These are phyloP conservation scores for Helicoverpa armigera DNA, from an alignment of 1,140 invertebrate species.

Conservation along the genomic window DNA sequence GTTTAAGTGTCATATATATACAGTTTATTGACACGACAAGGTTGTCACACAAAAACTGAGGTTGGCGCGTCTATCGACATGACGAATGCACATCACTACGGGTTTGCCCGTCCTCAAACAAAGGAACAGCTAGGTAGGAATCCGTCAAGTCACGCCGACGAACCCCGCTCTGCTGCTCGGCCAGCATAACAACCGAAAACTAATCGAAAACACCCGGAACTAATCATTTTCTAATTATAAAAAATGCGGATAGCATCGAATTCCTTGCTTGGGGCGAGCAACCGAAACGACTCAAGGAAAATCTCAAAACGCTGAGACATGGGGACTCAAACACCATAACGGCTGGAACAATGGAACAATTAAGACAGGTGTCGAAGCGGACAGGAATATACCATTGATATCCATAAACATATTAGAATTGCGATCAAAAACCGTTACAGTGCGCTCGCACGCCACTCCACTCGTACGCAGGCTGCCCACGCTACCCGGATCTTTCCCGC, in stretches of 20 bases:
- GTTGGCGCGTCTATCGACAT: slow-evolving; percentile 57
- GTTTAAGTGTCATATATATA: slow-evolving; percentile 13
- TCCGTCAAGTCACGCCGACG: slow-evolving; percentile 79
- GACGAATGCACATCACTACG: slow-evolving; percentile 62
- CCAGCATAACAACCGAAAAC: slow-evolving; percentile 73
- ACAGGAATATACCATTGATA: slow-evolving; percentile 22
- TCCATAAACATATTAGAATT: slow-evolving; percentile 40
- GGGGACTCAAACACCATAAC: slow-evolving; percentile 45
- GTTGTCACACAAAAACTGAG: slow-evolving; percentile 41
- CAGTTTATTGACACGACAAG: slow-evolving; percentile 53
- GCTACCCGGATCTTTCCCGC: slow-evolving; percentile 66
- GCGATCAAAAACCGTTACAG: slow-evolving; percentile 32
- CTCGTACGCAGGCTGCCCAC: slow-evolving; percentile 50
- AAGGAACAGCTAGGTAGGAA: slow-evolving; percentile 74
- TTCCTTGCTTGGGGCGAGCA: slow-evolving; percentile 60
- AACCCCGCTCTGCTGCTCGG: slow-evolving; percentile 52
- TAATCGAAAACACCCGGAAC: slow-evolving; percentile 83
- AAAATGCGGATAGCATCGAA: slow-evolving; percentile 72
- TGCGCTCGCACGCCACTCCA: slow-evolving; percentile 12
- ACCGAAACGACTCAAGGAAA: slow-evolving; percentile 58
- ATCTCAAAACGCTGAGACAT: slow-evolving; percentile 45
- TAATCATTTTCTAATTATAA: slow-evolving; percentile 80
- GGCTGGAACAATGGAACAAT: slow-evolving; percentile 47
- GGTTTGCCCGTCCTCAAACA: slow-evolving; percentile 71
- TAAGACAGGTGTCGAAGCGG: slow-evolving; percentile 44